Conservation (phyloP, 2,113 vertebrate species). For the Poeciliopsis occidentalis region DNA sequence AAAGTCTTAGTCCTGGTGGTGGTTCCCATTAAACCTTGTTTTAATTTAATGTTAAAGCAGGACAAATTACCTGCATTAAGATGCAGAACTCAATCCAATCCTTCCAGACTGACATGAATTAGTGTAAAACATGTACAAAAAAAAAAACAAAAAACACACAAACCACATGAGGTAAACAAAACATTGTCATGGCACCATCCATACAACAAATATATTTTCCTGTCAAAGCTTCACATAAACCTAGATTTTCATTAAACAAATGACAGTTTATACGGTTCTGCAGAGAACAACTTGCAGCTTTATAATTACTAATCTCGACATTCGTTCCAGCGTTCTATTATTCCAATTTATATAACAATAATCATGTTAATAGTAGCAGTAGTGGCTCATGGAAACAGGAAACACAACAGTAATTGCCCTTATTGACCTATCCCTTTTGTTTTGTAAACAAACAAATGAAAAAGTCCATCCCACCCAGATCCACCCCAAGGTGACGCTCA, state of each 20-base stretch:
- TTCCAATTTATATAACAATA: constrained; percentile 29
- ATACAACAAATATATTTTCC: constrained; percentile 29
- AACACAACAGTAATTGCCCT: constrained; percentile 44
- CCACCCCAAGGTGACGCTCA: constrained; percentile 46
- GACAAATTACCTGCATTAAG: background rate
- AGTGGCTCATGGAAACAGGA: constrained; percentile 50
- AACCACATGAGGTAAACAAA: constrained; percentile 59
- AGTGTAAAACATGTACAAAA: constrained; percentile 14
- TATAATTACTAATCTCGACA: constrained; percentile 23
- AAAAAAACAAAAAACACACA: constrained; percentile 32
- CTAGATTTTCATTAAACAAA: constrained; percentile 5
- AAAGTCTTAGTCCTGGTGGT: constrained; percentile 3
- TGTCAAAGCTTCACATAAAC: constrained; percentile 55
- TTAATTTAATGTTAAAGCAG: constrained; percentile 26
- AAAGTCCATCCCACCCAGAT: constrained; percentile 42
- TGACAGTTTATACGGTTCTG: constrained; percentile 7
- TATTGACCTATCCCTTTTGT: constrained; percentile 37
- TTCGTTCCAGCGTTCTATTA: constrained; percentile 31
- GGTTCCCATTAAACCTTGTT: constrained; percentile 11
- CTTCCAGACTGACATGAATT: constrained; percentile 9
- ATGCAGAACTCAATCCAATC: constrained; percentile 1
- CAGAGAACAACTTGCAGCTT: constrained; percentile 31
- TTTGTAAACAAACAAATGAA: constrained; percentile 68
- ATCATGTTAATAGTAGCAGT: constrained; percentile 24
- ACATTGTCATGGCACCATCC: constrained; percentile 30